phyloP scores from a whole-genome alignment of 1,140 invertebrate genomes.

The Aphelenchoides avenae region DNA sequence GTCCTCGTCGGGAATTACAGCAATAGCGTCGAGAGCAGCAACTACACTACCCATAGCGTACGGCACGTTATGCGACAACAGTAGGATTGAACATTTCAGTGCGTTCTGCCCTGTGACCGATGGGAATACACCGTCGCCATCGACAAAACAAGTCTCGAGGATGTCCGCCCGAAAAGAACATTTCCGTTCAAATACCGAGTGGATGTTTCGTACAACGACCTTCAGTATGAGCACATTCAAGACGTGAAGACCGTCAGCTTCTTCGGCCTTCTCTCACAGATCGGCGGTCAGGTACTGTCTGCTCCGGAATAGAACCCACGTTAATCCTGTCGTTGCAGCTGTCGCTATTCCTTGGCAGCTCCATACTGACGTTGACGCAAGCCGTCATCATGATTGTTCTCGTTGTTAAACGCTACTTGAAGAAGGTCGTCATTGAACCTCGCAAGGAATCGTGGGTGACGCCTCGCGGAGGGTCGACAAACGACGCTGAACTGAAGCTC shows the following conservation, averaged over 20 bases:
- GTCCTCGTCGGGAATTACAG: slow-evolving; percentile 25
- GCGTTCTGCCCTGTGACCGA: slow-evolving; percentile 23
- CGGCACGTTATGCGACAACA: background rate
- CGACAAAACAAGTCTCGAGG: slow-evolving; percentile 24
- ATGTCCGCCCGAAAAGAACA: background rate
- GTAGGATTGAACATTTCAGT: slow-evolving; percentile 20
- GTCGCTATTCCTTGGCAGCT: slow-evolving; percentile 30
- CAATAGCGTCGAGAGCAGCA: slow-evolving; percentile 19
- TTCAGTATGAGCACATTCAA: slow-evolving; percentile 30
- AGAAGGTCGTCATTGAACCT: no score
- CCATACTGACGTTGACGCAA: slow-evolving; percentile 28
- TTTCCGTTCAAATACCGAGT: slow-evolving; percentile 18
- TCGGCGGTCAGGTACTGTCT: slow-evolving; percentile 24
- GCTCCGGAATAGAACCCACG: background rate
- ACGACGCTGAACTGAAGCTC: no score
- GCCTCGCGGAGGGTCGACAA: no score
- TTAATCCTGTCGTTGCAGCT: slow-evolving; percentile 2
- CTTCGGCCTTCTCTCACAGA: slow-evolving; percentile 19
- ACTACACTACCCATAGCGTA: slow-evolving; percentile 26
- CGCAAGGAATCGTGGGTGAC: no score
- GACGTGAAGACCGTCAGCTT: slow-evolving; percentile 23
- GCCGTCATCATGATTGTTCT: slow-evolving; percentile 22
- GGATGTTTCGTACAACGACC: slow-evolving; percentile 30
- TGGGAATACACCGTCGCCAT: slow-evolving; percentile 28
- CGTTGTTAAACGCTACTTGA: no score